Percentiles rank a stretch among this genome's conserved stretches.
phyloP scores from a whole-genome alignment of 2,113 vertebrate genomes.

The Poeciliopsis retropinna region DNA sequence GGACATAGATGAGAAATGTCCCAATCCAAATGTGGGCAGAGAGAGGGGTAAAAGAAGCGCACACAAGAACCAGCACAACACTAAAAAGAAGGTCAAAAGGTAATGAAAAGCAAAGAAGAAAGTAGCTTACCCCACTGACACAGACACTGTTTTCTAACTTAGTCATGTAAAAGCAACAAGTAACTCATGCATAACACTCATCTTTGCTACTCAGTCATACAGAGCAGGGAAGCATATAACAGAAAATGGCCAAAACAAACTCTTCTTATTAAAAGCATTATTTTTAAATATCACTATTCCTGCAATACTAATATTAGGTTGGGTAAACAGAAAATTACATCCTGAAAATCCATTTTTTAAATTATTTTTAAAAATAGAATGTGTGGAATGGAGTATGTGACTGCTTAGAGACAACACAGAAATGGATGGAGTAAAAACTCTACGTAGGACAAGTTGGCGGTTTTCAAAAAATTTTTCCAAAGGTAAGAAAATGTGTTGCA shows the following conservation, averaged over 20 bases:
- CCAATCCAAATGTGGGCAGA: slow-evolving; percentile 62
- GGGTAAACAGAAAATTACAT: background rate
- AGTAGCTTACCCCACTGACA: slow-evolving; percentile 3
- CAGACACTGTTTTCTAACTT: slow-evolving; percentile 11
- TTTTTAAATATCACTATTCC: background rate
- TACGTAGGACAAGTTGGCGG: no score
- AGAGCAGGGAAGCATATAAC: slow-evolving; percentile 53
- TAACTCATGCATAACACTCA: slow-evolving; percentile 35
- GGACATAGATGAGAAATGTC: slow-evolving; percentile 63
- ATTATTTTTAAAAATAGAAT: background rate
- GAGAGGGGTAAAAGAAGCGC: slow-evolving; percentile 55
- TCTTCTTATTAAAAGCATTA: background rate
- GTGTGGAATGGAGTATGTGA: background rate
- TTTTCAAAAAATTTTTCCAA: no score
- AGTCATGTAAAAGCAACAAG: slow-evolving; percentile 28
- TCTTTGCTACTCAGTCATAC: slow-evolving; percentile 18
- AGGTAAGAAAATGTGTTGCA: no score
- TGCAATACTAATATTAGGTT: background rate
- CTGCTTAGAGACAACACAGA: background rate
- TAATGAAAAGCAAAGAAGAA: slow-evolving; percentile 47
- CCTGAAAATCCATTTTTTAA: background rate
- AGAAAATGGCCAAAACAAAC: slow-evolving; percentile 11
- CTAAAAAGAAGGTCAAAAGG: slow-evolving; percentile 45
- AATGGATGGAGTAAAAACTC: background rate
- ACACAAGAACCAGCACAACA: slow-evolving; percentile 66